Conservation (phyloP, 2,113 vertebrate genomes). For the Trichechus manatus region DNA sequence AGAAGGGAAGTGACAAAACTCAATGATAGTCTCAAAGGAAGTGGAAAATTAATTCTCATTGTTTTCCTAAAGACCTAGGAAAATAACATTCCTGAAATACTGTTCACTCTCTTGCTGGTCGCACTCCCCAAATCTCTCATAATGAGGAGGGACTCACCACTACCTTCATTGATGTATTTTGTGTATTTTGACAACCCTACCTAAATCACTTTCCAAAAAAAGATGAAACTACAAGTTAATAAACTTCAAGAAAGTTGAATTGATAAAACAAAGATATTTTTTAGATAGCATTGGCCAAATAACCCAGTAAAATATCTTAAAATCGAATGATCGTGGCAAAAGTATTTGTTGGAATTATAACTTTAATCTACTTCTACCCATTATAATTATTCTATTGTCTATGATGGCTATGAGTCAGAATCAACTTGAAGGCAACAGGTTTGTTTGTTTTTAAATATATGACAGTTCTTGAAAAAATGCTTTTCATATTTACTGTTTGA, state of each 20-base stretch:
- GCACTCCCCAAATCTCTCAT: not conserved
- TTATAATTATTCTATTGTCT: not conserved
- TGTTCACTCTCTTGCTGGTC: not conserved
- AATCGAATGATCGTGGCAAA: not conserved
- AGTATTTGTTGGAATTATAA: not conserved
- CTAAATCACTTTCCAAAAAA: constrained; percentile 51
- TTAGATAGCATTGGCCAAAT: not conserved
- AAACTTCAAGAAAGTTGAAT: not conserved
- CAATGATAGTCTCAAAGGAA: not conserved
- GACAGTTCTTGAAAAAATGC: not conserved
- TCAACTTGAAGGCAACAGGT: too few relatives aligned
- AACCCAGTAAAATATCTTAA: not conserved
- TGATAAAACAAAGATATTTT: not conserved
- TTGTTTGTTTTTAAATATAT: too few relatives aligned
- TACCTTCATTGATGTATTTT: not conserved
- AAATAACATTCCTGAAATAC: not conserved
- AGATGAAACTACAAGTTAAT: not conserved
- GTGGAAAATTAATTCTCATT: not conserved
- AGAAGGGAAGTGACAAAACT: not conserved
- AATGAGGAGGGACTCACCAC: not conserved
- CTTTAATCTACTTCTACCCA: not conserved
- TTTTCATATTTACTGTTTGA: constrained; percentile 37
- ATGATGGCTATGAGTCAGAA: not conserved
- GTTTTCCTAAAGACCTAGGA: not conserved
- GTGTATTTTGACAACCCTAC: not conserved